Percentiles rank a stretch among this genome's conserved stretches.
phyloP scores from a whole-genome alignment of 2,113 vertebrate species.

The Ictalurus punctatus region DNA sequence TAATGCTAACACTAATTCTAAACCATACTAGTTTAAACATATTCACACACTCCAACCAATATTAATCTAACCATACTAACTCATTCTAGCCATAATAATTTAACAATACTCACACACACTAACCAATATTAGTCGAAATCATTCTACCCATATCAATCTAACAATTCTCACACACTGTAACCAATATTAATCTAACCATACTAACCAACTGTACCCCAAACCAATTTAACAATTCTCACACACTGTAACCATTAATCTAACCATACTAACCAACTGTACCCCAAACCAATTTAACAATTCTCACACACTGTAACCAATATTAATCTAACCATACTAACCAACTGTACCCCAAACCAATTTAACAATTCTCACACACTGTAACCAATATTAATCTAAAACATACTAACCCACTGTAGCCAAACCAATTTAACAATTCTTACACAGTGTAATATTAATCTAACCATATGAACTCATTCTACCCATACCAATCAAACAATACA shows the following conservation, averaged over 20 bases:
- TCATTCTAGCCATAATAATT: background rate
- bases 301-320: too few relatives aligned
- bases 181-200: background rate
- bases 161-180: background rate
- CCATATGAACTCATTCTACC: background rate
- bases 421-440: background rate
- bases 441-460: background rate
- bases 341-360: background rate
- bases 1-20: background rate
- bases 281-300: background rate
- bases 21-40: background rate
- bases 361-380: too few relatives aligned
- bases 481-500: background rate
- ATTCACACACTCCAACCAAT: conserved; percentile 69
- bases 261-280: background rate
- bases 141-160: background rate
- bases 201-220: background rate
- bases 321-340: too few relatives aligned
- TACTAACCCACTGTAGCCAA: too few relatives aligned
- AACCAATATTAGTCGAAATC: background rate
- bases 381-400: background rate
- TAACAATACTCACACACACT: background rate
- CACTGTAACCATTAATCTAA: background rate
- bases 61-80: background rate
- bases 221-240: background rate